These are phyloP conservation scores for Amniataba percoides DNA, from an alignment of 2,797 vertebrate species.

Conservation along the genomic window DNA sequence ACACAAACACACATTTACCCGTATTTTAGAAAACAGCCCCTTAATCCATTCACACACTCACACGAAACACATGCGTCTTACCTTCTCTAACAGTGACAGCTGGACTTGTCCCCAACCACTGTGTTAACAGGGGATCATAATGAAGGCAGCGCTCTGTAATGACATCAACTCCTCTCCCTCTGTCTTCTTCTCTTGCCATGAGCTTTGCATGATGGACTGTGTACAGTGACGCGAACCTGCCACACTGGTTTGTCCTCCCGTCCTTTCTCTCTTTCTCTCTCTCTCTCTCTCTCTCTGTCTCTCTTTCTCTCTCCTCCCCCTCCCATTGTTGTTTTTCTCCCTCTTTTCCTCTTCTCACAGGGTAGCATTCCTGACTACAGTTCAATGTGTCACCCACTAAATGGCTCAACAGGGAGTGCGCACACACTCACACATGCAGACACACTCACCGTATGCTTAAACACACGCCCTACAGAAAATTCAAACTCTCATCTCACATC, in stretches of 20 bases:
- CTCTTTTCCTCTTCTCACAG: constrained; percentile 72
- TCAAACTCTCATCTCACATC: constrained; percentile 51
- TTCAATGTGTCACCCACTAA: constrained; percentile 64
- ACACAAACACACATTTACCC: constrained; percentile 4
- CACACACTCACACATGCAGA: constrained; percentile 1
- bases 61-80: constrained; percentile 53
- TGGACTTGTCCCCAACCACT: constrained; percentile 19
- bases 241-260: constrained; percentile 84
- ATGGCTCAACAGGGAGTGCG: constrained; percentile 34
- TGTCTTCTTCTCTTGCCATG: constrained; percentile 66
- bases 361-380: constrained; percentile 76
- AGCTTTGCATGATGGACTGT: constrained; percentile 81
- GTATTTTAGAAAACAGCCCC: constrained; percentile 4
- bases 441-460: neutral
- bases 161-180: constrained; percentile 60
- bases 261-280: constrained; percentile 60
- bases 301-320: constrained; percentile 75
- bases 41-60: neutral
- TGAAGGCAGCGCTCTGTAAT: constrained; percentile 39
- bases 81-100: constrained; percentile 44
- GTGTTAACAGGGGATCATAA: constrained; percentile 36
- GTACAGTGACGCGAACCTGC: constrained; percentile 82
- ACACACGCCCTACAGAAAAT: constrained; percentile 20
- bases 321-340: constrained; percentile 75
- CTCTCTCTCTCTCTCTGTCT: constrained; percentile 43